Evolutionary conservation across 2,797 vertebrate species (phyloP).

Genomic region (Cichlasoma orientale): DNA sequence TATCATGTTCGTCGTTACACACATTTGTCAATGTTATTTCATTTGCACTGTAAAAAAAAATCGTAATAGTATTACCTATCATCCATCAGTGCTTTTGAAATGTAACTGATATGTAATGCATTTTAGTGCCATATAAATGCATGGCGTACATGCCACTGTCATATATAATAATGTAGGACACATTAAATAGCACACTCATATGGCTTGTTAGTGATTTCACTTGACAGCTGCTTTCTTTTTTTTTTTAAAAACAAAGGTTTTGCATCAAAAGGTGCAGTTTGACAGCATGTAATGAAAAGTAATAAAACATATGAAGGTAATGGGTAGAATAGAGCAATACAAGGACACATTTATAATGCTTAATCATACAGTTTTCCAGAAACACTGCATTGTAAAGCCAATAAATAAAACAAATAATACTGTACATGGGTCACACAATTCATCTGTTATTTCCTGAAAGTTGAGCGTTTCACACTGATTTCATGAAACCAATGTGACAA

Average conservation of each 20-base stretch:
- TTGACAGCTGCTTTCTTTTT: not conserved
- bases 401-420: conserved; percentile 82
- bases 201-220: conserved; percentile 6
- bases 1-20: conserved; percentile 36
- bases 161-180: conserved; percentile 7
- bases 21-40: conserved; percentile 55
- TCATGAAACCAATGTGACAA: conserved; percentile 42
- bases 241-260: conserved; percentile 15
- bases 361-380: conserved; percentile 73
- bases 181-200: conserved; percentile 18
- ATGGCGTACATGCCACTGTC: conserved; percentile 25
- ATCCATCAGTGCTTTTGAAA: conserved; percentile 41
- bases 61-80: conserved; percentile 21
- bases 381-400: conserved; percentile 74
- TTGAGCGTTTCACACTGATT: conserved; percentile 55
- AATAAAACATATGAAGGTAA: conserved; percentile 57
- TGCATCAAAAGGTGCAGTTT: conserved; percentile 58
- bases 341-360: conserved; percentile 64
- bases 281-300: conserved; percentile 56
- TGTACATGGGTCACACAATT: conserved; percentile 67
- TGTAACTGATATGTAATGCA: conserved; percentile 28
- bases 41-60: conserved; percentile 44
- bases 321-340: conserved; percentile 51
- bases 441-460: conserved; percentile 58
- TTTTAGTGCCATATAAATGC: conserved; percentile 28